Conservation (phyloP, 2,113 vertebrate genomes). For the Leptosomus discolor region DNA sequence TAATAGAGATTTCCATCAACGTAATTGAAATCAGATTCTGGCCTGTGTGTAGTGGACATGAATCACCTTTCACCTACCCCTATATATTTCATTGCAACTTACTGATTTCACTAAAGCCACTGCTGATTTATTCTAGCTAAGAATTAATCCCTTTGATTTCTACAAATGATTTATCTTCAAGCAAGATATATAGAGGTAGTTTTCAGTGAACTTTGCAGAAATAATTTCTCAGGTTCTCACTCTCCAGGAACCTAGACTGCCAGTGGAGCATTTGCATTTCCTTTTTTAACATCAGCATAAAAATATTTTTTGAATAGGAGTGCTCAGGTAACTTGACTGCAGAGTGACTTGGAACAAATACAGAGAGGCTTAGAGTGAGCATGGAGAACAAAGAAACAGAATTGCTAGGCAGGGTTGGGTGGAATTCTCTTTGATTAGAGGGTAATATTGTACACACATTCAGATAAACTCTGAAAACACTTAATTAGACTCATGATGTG, state of each 20-base stretch:
- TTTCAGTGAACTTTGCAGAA: conserved; percentile 2
- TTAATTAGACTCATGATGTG: background rate
- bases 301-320: background rate
- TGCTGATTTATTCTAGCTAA: conserved; percentile 25
- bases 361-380: background rate
- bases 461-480: background rate
- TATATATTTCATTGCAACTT: background rate
- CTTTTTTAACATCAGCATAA: background rate
- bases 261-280: conserved; percentile 16
- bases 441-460: background rate
- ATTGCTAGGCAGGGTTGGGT: background rate
- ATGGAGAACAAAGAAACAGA: background rate
- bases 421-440: background rate
- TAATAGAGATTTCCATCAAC: background rate
- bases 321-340: background rate
- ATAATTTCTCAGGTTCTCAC: conserved; percentile 23
- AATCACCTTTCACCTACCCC: background rate
- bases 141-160: conserved; percentile 23
- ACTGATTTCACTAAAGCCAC: background rate
- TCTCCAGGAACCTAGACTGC: background rate
- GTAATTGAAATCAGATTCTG: background rate
- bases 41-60: background rate
- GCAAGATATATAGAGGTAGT: background rate
- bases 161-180: conserved; percentile 2
- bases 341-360: background rate